Conservation (phyloP, 2,888 invertebrate genomes). For the Cataglyphis cursor region DNA sequence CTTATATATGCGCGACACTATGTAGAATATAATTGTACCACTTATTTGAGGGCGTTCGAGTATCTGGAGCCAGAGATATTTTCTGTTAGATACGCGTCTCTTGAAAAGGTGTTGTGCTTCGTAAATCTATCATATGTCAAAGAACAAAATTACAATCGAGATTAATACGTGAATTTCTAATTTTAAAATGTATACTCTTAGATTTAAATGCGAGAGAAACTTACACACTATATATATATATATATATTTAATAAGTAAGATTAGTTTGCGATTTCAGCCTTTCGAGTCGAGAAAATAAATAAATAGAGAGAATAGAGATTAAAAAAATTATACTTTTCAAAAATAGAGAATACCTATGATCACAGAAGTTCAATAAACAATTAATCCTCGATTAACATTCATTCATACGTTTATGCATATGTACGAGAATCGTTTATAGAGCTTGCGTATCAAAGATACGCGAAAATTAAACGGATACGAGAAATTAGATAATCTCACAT, state of each 20-base stretch:
- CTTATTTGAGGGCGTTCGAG: conserved; percentile 65
- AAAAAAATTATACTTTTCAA: conserved; percentile 4
- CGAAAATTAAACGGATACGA: background rate
- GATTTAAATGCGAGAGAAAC: conserved; percentile 47
- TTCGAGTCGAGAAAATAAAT: conserved; percentile 65
- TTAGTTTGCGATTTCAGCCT: conserved; percentile 69
- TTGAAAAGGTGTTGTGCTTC: conserved; percentile 55
- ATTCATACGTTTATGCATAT: background rate
- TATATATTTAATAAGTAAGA: conserved; percentile 53
- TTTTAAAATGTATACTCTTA: conserved; percentile 21
- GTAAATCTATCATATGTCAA: conserved; percentile 64
- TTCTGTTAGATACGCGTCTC: background rate
- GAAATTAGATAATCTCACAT: background rate
- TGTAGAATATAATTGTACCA: conserved; percentile 71
- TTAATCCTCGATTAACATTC: background rate
- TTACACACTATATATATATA: conserved; percentile 26
- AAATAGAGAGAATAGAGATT: conserved; percentile 30
- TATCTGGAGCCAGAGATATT: conserved; percentile 6
- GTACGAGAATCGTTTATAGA: background rate
- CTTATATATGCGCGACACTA: conserved; percentile 16
- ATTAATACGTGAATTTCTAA: conserved; percentile 47
- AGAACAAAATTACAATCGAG: conserved; percentile 65
- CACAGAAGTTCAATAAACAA: conserved; percentile 18
- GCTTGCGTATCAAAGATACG: background rate
- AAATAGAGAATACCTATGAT: conserved; percentile 6